phyloP scores from a whole-genome alignment of 2,888 invertebrate species.

The Drosophila picticornis region DNA sequence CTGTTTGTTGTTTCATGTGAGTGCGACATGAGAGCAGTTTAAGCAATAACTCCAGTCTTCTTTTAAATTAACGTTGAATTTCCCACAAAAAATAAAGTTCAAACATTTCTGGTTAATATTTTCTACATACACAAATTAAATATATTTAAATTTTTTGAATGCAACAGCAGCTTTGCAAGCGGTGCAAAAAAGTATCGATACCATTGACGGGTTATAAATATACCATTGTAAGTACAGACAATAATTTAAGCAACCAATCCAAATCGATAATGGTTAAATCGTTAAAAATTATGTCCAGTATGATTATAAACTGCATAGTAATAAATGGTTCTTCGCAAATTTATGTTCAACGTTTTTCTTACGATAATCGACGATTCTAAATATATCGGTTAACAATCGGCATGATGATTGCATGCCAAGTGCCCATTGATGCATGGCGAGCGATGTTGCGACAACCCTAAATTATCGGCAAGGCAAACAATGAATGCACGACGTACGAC shows the following conservation, averaged over 20 bases:
- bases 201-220: too few relatives aligned
- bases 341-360: neutral
- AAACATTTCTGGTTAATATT: slow-evolving; percentile 43
- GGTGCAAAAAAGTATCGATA: slow-evolving; percentile 1
- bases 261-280: neutral
- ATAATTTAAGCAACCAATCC: neutral
- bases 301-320: neutral
- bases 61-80: slow-evolving; percentile 37
- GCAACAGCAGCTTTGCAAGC: neutral
- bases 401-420: neutral
- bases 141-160: neutral
- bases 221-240: neutral
- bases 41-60: slow-evolving; percentile 32
- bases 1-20: slow-evolving; percentile 46
- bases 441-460: slow-evolving; percentile 38
- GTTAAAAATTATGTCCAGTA: neutral
- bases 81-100: slow-evolving; percentile 36
- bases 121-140: slow-evolving; percentile 28
- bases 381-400: slow-evolving; percentile 12
- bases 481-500: slow-evolving; percentile 62
- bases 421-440: slow-evolving; percentile 19
- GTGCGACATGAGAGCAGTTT: slow-evolving; percentile 33
- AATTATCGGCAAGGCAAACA: slow-evolving; percentile 63
- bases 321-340: neutral
- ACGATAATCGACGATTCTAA: slow-evolving; percentile 2